Conservation (phyloP, 1,140 invertebrate genomes). For the Drosophila orosa region DNA sequence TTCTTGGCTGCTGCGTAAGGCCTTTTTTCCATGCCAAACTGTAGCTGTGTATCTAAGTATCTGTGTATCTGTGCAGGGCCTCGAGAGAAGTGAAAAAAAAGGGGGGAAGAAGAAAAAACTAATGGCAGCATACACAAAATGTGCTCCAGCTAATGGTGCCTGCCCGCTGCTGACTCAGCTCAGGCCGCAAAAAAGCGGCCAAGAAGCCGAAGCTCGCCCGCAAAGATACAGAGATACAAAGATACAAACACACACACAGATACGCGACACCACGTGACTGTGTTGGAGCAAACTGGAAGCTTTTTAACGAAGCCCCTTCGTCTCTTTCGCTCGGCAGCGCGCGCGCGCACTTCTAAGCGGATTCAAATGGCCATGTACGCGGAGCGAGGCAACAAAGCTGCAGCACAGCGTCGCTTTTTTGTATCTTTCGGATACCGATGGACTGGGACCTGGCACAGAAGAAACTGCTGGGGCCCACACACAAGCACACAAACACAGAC, state of each 20-base stretch:
- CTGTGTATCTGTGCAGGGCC: constrained; percentile 34
- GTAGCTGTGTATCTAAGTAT: constrained; percentile 9
- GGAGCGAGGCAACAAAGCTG: constrained; percentile 35
- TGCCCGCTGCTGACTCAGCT: constrained; percentile 68
- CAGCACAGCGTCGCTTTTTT: constrained; percentile 57
- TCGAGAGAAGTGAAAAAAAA: constrained; percentile 7
- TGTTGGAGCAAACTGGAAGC: constrained; percentile 48
- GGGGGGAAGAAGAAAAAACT: constrained; percentile 40
- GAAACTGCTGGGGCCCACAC: constrained; percentile 26
- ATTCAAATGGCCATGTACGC: constrained; percentile 67
- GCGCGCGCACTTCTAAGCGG: constrained; percentile 74
- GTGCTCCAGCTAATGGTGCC: constrained; percentile 75
- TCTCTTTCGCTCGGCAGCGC: constrained; percentile 39
- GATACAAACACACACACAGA: constrained; percentile 40
- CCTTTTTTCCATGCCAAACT: constrained; percentile 14
- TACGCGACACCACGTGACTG: constrained; percentile 60
- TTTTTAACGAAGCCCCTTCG: constrained; percentile 68
- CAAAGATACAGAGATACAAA: constrained; percentile 46
- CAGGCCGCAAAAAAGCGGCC: constrained; percentile 36
- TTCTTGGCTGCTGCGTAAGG: constrained; percentile 54
- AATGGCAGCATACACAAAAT: constrained; percentile 67
- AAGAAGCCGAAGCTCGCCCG: constrained; percentile 37
- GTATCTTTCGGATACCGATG: constrained; percentile 62
- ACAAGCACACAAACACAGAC: neutral
- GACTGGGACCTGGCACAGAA: constrained; percentile 24